phyloP scores from a whole-genome alignment of 2,888 invertebrate genomes.

The Ochropacha duplaris region DNA sequence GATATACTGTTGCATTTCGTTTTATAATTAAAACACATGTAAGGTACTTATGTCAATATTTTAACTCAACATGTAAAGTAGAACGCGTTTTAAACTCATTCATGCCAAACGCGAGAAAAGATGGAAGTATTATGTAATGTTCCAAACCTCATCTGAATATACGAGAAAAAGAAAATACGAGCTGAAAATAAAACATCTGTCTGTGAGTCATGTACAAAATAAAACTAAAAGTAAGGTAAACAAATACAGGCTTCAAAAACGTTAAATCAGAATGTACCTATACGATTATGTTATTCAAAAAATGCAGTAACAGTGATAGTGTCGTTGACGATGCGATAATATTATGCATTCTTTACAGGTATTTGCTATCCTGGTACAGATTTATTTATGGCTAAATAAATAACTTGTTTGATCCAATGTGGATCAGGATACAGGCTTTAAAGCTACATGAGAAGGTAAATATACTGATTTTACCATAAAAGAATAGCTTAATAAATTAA shows the following conservation, averaged over 20 bases:
- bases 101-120: constrained; percentile 48
- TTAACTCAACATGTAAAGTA: constrained; percentile 12
- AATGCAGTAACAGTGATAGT: constrained; percentile 19
- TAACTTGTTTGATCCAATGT: background rate
- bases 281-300: constrained; percentile 31
- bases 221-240: constrained; percentile 64
- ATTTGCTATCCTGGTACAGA: background rate
- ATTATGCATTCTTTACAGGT: constrained; percentile 4
- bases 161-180: constrained; percentile 55
- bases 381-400: background rate
- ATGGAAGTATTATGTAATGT: constrained; percentile 64
- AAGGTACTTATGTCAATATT: constrained; percentile 14
- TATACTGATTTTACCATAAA: background rate
- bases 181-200: constrained; percentile 71
- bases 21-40: too few relatives aligned
- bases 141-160: constrained; percentile 63
- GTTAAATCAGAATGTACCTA: constrained; percentile 26
- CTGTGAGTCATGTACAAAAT: constrained; percentile 61
- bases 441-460: background rate
- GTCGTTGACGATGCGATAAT: background rate
- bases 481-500: background rate
- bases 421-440: background rate
- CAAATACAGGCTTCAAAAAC: constrained; percentile 54
- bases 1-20: too few relatives aligned
- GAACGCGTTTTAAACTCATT: constrained; percentile 31